phyloP scores from a whole-genome alignment of 2,113 vertebrate genomes.

The Anarrhichthys ocellatus region DNA sequence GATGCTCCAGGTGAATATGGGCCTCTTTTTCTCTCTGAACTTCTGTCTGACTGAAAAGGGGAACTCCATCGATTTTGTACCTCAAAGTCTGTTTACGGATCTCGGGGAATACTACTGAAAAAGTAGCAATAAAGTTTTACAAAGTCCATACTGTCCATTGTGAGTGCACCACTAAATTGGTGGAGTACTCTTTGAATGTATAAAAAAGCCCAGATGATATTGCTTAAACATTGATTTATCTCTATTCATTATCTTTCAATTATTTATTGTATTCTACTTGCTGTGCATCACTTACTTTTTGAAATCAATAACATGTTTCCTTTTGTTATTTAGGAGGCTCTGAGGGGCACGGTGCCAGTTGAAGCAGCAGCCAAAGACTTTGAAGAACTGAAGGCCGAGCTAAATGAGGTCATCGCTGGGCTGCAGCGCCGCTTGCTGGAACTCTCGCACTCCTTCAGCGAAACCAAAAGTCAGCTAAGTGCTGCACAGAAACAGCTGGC shows the following conservation, averaged over 20 bases:
- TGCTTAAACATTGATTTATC: background rate
- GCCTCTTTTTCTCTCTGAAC: background rate
- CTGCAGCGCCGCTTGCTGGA: slow-evolving; percentile 90
- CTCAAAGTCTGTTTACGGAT: background rate
- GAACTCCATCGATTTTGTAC: background rate
- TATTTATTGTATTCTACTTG: background rate
- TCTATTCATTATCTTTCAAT: background rate
- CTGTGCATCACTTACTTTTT: background rate
- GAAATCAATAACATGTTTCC: background rate
- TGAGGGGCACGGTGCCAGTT: slow-evolving; percentile 84
- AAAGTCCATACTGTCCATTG: background rate
- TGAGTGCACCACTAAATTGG: background rate
- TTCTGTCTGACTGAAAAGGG: background rate
- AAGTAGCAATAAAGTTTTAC: background rate
- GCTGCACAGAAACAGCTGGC: slow-evolving; percentile 81
- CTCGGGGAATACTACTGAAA: background rate
- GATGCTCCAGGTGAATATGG: slow-evolving; percentile 81
- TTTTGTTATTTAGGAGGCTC: slow-evolving; percentile 82
- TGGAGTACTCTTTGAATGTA: background rate
- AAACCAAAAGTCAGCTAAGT: slow-evolving; percentile 90
- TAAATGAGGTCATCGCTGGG: slow-evolving; percentile 86
- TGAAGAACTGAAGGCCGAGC: slow-evolving; percentile 86
- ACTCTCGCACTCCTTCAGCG: slow-evolving; percentile 92
- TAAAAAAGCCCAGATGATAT: background rate
- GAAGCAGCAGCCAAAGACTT: slow-evolving; percentile 87